Percentiles rank a stretch among this genome's conserved stretches.
Evolutionary conservation across 2,113 vertebrate species (phyloP).

Genomic region (Craseonycteris thonglongyai): DNA sequence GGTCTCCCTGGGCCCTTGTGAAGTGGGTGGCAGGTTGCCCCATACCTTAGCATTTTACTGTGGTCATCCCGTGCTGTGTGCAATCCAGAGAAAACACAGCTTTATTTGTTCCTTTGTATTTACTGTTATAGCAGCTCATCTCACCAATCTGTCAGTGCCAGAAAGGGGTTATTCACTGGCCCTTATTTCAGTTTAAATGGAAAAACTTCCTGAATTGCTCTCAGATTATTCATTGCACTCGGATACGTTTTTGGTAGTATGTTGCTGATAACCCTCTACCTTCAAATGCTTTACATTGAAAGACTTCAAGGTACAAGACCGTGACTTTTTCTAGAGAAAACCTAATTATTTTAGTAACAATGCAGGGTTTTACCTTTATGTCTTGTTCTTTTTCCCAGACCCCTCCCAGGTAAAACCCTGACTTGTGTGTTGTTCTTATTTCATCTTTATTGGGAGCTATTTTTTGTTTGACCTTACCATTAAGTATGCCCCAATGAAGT

Average conservation of each 20-base stretch:
- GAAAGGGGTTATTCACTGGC: not conserved
- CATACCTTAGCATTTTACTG: not conserved
- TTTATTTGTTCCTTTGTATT: not conserved
- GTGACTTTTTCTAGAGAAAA: not conserved
- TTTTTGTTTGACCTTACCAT: not conserved
- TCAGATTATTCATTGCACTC: not conserved
- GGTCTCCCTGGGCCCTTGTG: not conserved
- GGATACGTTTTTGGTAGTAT: not conserved
- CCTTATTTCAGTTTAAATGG: not conserved
- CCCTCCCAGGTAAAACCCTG: not conserved
- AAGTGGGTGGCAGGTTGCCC: not conserved
- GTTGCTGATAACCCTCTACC: not conserved
- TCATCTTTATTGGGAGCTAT: not conserved
- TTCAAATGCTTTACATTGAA: not conserved
- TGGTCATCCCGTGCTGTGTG: not conserved
- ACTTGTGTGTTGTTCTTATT: not conserved
- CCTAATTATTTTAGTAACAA: not conserved
- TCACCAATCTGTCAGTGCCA: not conserved
- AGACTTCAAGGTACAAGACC: not conserved
- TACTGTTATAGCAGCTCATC: not conserved
- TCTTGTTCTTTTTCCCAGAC: not conserved
- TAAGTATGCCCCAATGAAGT: not conserved
- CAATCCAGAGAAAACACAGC: not conserved
- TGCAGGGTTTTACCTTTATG: not conserved
- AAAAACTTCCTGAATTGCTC: not conserved